Evolutionary conservation across 2,888 invertebrate genomes (phyloP).

Genomic region (Choristoneura rosaceana): DNA sequence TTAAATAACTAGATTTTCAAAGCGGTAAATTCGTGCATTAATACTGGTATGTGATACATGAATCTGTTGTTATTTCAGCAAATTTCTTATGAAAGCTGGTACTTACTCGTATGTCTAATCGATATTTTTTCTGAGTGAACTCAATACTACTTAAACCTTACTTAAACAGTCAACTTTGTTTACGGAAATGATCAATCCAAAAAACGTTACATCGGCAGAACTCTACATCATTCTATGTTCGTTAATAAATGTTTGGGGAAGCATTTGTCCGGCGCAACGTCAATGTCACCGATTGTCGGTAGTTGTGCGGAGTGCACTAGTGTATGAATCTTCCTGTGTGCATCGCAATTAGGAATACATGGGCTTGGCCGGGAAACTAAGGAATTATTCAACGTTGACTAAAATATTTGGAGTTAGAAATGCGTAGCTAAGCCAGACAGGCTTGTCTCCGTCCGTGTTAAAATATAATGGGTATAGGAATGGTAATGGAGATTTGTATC

Average conservation of each 20-base stretch:
- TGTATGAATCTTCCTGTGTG: slow-evolving; percentile 33
- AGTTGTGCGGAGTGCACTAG: slow-evolving; percentile 36
- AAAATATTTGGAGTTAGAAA: slow-evolving; percentile 23
- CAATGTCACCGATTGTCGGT: slow-evolving; percentile 75
- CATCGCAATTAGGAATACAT: slow-evolving; percentile 29
- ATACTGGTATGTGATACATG: no score
- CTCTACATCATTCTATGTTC: slow-evolving; percentile 54
- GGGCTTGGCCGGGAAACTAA: slow-evolving; percentile 9
- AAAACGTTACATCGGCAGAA: neutral
- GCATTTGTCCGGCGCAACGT: slow-evolving; percentile 81
- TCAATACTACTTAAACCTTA: no score
- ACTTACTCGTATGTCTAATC: no score
- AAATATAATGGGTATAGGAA: neutral
- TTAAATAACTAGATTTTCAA: no score
- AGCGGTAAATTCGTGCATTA: no score
- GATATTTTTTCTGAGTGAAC: no score
- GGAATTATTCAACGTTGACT: slow-evolving; percentile 29
- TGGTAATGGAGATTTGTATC: no score
- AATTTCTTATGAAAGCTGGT: no score
- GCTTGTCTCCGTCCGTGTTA: neutral
- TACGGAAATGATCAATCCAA: no score
- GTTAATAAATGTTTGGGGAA: slow-evolving; percentile 81
- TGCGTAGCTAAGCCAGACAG: neutral
- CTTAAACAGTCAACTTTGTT: no score
- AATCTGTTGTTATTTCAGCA: no score